A percentile compares a stretch with the other conserved stretches of the same genome.
These are phyloP conservation scores for Macrotis lagotis DNA, from an alignment of 2,113 vertebrate genomes.

Conservation along the genomic window DNA sequence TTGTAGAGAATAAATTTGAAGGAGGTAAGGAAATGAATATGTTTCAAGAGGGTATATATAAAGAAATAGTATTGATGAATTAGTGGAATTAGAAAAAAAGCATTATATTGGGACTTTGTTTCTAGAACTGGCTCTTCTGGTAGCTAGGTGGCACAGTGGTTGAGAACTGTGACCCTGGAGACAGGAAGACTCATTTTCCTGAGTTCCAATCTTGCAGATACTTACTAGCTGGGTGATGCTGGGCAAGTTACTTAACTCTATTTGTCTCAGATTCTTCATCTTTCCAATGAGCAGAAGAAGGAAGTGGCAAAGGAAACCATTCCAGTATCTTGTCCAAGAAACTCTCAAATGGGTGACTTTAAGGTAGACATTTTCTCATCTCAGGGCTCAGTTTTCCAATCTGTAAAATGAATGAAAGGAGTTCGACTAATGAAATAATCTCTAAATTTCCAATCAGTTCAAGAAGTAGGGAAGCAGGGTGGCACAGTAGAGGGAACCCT, in stretches of 20 bases:
- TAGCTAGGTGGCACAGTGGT: no score
- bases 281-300: neutral
- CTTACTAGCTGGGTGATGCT: no score
- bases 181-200: no score
- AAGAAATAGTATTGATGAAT: neutral
- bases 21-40: neutral
- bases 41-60: neutral
- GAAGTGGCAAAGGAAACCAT: neutral
- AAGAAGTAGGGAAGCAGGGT: no score
- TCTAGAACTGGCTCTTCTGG: neutral
- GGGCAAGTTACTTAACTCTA: no score
- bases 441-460: neutral
- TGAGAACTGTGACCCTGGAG: no score
- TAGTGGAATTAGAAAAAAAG: neutral
- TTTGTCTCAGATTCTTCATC: no score
- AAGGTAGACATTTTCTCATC: neutral
- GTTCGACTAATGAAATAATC: neutral
- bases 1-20: neutral
- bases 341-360: neutral
- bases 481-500: neutral
- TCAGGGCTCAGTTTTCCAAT: neutral
- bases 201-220: no score
- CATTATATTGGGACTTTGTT: neutral
- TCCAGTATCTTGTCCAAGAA: neutral
- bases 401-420: neutral